These are phyloP conservation scores for Trachops cirrhosus DNA, from an alignment of 2,797 vertebrate genomes.

Conservation along the genomic window DNA sequence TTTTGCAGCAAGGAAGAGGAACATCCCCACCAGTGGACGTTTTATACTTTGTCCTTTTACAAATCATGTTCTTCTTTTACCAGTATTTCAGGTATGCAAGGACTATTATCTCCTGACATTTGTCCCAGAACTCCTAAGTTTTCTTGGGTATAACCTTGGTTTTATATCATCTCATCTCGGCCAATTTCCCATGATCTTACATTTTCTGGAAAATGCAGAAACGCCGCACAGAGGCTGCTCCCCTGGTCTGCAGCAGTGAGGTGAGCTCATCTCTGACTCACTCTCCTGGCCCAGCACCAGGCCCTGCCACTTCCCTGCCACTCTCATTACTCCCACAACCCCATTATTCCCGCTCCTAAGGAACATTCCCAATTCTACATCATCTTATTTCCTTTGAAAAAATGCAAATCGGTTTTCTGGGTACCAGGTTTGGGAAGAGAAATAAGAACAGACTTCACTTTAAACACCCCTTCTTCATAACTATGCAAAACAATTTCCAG, in stretches of 20 bases:
- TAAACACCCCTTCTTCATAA: neutral
- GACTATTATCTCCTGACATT: neutral
- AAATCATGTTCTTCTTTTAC: neutral
- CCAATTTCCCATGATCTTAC: neutral
- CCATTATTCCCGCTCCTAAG: neutral
- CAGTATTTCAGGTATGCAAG: neutral
- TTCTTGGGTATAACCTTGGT: neutral
- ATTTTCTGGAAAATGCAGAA: neutral
- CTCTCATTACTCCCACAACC: neutral
- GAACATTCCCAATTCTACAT: no score
- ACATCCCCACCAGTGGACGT: neutral
- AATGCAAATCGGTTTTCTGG: neutral
- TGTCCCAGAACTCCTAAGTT: neutral
- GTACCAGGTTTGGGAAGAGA: neutral
- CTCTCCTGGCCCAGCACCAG: neutral
- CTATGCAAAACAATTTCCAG: neutral
- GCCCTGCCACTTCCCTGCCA: no score
- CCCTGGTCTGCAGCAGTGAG: neutral
- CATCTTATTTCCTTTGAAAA: neutral
- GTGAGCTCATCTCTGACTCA: accelerated
- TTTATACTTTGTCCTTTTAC: neutral
- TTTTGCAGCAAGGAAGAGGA: neutral
- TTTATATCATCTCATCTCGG: neutral
- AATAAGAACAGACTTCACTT: neutral
- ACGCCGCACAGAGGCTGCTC: accelerated